Evolutionary conservation across 2,113 vertebrate species (phyloP), one percentile per base, ranked within the genome.

Genomic region (Phocoena phocoena): DNA sequence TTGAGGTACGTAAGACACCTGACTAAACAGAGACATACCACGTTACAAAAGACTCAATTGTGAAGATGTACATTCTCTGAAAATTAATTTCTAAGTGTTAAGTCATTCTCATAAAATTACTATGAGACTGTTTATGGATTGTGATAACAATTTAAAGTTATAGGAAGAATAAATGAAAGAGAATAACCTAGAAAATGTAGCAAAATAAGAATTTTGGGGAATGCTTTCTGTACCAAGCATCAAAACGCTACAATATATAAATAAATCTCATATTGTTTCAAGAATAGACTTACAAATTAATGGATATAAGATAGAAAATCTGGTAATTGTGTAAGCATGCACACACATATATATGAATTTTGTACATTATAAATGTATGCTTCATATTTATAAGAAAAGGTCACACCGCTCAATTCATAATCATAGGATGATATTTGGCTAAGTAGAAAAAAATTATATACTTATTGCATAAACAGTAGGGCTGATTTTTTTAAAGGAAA

Each of bases 401-500:
- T 67, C 81, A 81, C 10, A 74, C 10, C 62, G 10, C 26, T 68
- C 55, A 81, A 41, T 55, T 85, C 86, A 60, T 60, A 47, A 73
- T 67, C 5, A 33, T 38, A 81, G 73, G 26, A 90, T 63, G 63
- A 25, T 41, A 93, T 88, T 25, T 93, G 67, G 20, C 9, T 79
- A 86, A 86, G 12, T 31, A 63, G 20, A 85, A 93, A 93, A 38
- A 73, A 50, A 7, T 55, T 79, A 41, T 55, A 26, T 84, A 44
- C 58, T 84, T 80, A 73, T 67, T 7, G 47, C 71, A 85, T 26
- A 90, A 90, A 93, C 4, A 67, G 18, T 53, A 92, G 26, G 71
- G 73, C 25, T 96, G 58, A 73, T 13, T 50, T 65, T 90, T 90
- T 85, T 90, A 68, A n/a, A 74, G 33, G 44, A n/a, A 80, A 92